A percentile compares a stretch with the other conserved stretches of the same genome.
phyloP scores from a whole-genome alignment of 2,888 invertebrate species.

The Coelopa pilipes region DNA sequence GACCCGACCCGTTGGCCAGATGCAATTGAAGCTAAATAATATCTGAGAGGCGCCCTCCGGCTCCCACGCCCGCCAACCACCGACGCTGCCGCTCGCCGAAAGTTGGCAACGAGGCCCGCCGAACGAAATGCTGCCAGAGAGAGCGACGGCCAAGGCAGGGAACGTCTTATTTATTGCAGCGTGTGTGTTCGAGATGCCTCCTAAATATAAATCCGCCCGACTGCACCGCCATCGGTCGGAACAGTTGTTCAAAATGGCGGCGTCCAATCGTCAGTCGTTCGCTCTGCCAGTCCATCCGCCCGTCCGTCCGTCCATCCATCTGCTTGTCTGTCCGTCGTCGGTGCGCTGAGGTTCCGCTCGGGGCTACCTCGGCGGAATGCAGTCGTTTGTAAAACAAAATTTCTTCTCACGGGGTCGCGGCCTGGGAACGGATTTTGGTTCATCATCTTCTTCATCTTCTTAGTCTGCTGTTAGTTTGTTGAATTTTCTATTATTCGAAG shows the following conservation, averaged over 20 bases:
- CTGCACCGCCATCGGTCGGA: background rate
- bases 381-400: constrained; percentile 21
- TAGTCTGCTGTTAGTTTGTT: background rate
- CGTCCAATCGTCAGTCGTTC: too few species aligned
- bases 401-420: constrained; percentile 12
- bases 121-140: too few species aligned
- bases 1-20: too few species aligned
- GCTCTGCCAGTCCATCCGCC: background rate
- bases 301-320: background rate
- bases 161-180: background rate
- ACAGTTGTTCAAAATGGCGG: constrained; percentile 23
- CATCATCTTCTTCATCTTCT: background rate
- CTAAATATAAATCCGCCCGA: constrained; percentile 10
- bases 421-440: background rate
- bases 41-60: too few species aligned
- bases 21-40: too few species aligned
- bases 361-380: background rate
- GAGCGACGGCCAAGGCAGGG: background rate
- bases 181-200: background rate
- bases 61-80: too few species aligned
- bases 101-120: too few species aligned
- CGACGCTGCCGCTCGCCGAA: too few species aligned
- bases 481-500: background rate
- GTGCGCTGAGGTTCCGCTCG: too few species aligned
- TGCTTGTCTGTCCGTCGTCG: background rate